These are phyloP conservation scores for Ectemnius continuus DNA, from an alignment of 2,888 invertebrate species.

Conservation along the genomic window DNA sequence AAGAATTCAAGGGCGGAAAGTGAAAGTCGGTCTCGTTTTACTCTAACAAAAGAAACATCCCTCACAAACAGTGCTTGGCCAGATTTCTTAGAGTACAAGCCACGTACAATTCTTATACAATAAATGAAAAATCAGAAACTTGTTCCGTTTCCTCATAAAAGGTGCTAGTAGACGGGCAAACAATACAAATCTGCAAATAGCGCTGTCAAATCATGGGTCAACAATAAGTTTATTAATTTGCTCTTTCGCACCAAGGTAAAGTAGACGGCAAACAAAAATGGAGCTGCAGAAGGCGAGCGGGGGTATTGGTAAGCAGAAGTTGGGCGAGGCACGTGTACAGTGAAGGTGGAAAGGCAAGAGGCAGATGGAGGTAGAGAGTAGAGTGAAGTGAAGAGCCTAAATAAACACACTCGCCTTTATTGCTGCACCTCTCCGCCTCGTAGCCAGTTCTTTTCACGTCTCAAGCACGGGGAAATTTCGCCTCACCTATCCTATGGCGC, in stretches of 20 bases:
- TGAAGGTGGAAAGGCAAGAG: slow-evolving; percentile 48
- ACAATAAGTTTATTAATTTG: slow-evolving; percentile 1
- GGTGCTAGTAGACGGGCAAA: too few relatives aligned
- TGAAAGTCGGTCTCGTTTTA: slow-evolving; percentile 35
- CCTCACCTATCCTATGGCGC: slow-evolving; percentile 19
- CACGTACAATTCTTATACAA: too few relatives aligned
- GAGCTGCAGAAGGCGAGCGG: slow-evolving; percentile 1
- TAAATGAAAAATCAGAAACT: too few relatives aligned
- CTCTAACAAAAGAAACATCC: slow-evolving; percentile 29
- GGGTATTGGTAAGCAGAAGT: slow-evolving; percentile 24
- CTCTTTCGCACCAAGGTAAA: background rate
- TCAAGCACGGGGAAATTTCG: slow-evolving; percentile 49
- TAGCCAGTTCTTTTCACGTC: slow-evolving; percentile 48
- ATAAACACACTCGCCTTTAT: slow-evolving; percentile 76
- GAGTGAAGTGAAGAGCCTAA: slow-evolving; percentile 73
- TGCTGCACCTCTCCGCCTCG: slow-evolving; percentile 68
- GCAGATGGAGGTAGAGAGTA: slow-evolving; percentile 47
- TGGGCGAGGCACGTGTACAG: slow-evolving; percentile 28
- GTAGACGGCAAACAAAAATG: slow-evolving; percentile 17
- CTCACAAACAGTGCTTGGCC: background rate
- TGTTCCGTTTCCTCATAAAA: too few relatives aligned
- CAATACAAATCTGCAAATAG: too few relatives aligned
- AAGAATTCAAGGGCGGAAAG: slow-evolving; percentile 30
- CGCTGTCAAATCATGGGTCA: background rate
- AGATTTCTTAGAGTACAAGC: background rate